Evolutionary conservation across 2,797 vertebrate species (phyloP), one percentile per base, ranked within the genome.

Genomic region (Columba guinea): DNA sequence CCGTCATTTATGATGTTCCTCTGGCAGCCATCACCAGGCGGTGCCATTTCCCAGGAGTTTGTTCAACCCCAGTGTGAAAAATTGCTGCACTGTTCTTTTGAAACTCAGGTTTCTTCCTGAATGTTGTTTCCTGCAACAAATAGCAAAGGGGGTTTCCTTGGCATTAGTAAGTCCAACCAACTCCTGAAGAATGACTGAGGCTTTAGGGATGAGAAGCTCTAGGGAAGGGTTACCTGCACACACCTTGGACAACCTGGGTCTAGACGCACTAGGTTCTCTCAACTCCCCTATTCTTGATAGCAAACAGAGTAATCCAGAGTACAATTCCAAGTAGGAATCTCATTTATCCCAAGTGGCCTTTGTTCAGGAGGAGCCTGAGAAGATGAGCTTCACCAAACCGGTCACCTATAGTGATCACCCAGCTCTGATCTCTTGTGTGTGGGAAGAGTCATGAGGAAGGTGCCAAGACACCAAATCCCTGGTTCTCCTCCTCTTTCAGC

Each of bases 1-100:
- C n/a, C 14, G 9, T 2, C 10, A 2, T 16, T 55, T 28, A 0
- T 2, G 1, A 19, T 5, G 24, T 1, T 44, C 44, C 70, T 34
- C 70, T n/a, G 56, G 62, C 79, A 65, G 76, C 35, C 6, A 0
- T 5, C 8, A 1, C 55, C 53, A 3, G 2, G 39, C 10, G 0
- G 15, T 17, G 27, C 76, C 58, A 14, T 4, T 21, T 11, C 46
- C 39, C 51, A 27, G 62, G 37, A 34, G 10, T 35, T 60, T 32
- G 5, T 16, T 37, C 56, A 13, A 8, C 51, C 30, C 27, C 7
- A 53, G 2, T 15, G 23, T 18, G 80, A 37, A 78, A 60, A 71
- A 51, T 3, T 11, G 27, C 67, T 51, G 5, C 3, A 2, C 49
- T 32, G 30, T 52, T 39, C 10, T 73, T n/a, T n/a, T 3, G 13